Percentiles rank a stretch among this genome's conserved stretches.
Conservation (phyloP, 2,888 invertebrate species). For the Himalopsyche tibetana region DNA sequence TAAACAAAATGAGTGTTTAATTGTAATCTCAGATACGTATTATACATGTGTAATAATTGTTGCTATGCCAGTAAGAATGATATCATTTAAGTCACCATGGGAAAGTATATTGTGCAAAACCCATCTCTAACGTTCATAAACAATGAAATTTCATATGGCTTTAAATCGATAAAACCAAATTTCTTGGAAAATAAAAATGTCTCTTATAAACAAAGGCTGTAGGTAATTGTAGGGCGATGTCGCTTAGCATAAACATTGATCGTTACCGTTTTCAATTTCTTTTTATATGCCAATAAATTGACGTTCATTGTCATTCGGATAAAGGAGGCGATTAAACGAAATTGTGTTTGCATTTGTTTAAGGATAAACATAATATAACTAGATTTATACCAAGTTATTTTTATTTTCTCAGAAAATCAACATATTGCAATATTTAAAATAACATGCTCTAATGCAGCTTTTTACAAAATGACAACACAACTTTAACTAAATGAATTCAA, state of each 20-base stretch:
- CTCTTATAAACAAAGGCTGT: conserved; percentile 55
- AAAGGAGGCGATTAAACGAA: conserved; percentile 57
- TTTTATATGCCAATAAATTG: conserved; percentile 63
- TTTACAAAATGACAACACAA: no score
- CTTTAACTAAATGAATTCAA: no score
- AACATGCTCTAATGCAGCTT: no score
- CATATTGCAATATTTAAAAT: not conserved
- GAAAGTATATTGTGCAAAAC: no score
- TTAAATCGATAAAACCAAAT: conserved; percentile 49
- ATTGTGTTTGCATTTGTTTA: conserved; percentile 58
- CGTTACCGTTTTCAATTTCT: conserved; percentile 60
- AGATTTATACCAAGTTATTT: not conserved
- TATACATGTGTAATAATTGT: no score
- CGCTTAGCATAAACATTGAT: conserved; percentile 59
- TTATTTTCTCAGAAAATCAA: not conserved
- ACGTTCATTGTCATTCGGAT: conserved; percentile 62
- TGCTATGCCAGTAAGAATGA: no score
- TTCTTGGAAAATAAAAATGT: conserved; percentile 56
- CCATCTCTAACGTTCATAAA: no score
- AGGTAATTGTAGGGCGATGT: conserved; percentile 58
- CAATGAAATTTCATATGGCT: not conserved
- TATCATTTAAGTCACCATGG: no score
- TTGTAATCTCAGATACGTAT: no score
- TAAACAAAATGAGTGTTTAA: no score
- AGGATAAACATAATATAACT: conserved; percentile 27